Evolutionary conservation across 2,797 vertebrate genomes (phyloP), one percentile per base, ranked within the genome.

Genomic region (Hoplostethus atlanticus): DNA sequence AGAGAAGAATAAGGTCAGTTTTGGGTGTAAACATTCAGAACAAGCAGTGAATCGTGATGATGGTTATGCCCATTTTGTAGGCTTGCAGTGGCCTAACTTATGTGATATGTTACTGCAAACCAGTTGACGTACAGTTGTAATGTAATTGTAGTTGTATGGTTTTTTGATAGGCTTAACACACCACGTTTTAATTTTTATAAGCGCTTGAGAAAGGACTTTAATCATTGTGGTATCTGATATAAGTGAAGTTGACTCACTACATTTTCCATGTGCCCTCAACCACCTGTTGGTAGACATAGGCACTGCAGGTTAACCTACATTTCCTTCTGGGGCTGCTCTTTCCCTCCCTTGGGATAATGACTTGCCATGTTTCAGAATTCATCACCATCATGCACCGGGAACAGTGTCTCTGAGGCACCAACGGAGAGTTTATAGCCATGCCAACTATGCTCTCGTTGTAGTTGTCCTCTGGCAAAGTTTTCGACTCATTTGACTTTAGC

Each of bases 321-420:
- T 51, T 31, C 57, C 60, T 8, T 15, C 2, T 61, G 42, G 30
- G 54, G 21, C 42, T 51, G 53, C 12, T 46, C 53, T 21, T 50
- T 31, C 50, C 51, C 38, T 71, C 31, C 59, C 34, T 63, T 71
- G 21, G 67, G 48, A 64, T 64, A 76, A 71, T 17, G 51, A 72
- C 52, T 67, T 38, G 36, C 57, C 61, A 62, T 47, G 67, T 71
- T 59, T 77, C 58, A 66, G 7, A 75, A 8, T 58, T 52, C 36
- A 62, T 79, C 57, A 68, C 13, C 16, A 61, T 64, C 76, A 56
- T 31, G 13, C 34, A 46, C 28, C 31, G 1, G 58, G 44, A 46
- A 46, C 13, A 46, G 44, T 46, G 12, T 16, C 4, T 55, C 13
- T 46, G 44, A 58, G 31, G 44, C 40, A 30, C 11, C 21, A 62